Evolutionary conservation across 2,888 invertebrate species (phyloP).

Genomic region (Lepidocyrtoides sp.): DNA sequence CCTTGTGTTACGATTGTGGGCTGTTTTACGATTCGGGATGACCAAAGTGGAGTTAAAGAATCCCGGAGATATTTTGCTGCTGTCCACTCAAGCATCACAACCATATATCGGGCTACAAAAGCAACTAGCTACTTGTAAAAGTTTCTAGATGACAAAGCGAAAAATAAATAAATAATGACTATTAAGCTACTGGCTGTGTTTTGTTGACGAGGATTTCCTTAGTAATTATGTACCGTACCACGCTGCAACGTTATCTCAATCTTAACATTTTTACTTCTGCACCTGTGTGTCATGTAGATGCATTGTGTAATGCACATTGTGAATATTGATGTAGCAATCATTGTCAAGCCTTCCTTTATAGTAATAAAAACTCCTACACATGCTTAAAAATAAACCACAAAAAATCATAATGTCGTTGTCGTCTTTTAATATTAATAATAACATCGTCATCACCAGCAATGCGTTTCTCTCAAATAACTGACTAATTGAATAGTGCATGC

Average conservation of each 20-base stretch:
- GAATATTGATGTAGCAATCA: neutral
- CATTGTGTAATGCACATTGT: no score
- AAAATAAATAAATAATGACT: slow-evolving; percentile 39
- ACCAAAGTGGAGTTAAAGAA: neutral
- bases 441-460: neutral
- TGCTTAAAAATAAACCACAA: neutral
- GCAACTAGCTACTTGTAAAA: neutral
- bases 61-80: no score
- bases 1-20: no score
- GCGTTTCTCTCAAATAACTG: slow-evolving; percentile 20
- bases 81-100: neutral
- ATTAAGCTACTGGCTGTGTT: slow-evolving; percentile 5
- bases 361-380: no score
- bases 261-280: neutral
- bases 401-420: neutral
- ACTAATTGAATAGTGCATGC: slow-evolving; percentile 14
- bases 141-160: slow-evolving; percentile 41
- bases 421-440: no score
- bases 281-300: neutral
- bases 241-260: neutral
- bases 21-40: neutral
- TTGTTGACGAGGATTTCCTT: neutral
- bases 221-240: neutral
- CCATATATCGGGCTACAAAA: no score
- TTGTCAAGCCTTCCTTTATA: no score